Evolutionary conservation across 1,140 invertebrate species (phyloP).

Genomic region (Drosophila guanche): DNA sequence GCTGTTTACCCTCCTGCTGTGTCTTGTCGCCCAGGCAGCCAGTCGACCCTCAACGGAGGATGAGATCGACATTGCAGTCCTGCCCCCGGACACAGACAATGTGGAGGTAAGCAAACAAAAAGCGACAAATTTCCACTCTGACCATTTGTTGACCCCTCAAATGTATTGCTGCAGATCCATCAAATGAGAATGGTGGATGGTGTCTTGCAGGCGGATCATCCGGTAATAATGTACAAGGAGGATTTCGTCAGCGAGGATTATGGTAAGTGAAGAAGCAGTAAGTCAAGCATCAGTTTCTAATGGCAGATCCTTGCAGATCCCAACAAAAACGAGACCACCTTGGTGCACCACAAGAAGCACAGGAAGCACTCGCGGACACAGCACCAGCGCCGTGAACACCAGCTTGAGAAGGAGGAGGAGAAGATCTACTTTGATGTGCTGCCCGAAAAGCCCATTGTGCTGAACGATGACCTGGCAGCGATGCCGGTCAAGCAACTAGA

Average conservation of each 20-base stretch:
- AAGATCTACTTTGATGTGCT: constrained; percentile 70
- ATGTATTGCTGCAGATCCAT: constrained; percentile 51
- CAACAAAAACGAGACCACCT: constrained; percentile 44
- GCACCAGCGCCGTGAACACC: constrained; percentile 15
- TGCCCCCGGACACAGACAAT: constrained; percentile 69
- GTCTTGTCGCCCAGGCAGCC: constrained; percentile 21
- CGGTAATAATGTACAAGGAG: constrained; percentile 78
- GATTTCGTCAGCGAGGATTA: constrained; percentile 79
- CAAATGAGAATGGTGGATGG: constrained; percentile 65
- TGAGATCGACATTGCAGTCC: constrained; percentile 42
- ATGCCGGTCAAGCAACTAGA: constrained; percentile 22
- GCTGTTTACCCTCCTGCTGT: constrained; percentile 40
- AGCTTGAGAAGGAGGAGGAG: constrained; percentile 34
- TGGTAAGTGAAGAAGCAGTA: constrained; percentile 39
- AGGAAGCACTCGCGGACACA: constrained; percentile 31
- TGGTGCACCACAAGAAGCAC: constrained; percentile 16
- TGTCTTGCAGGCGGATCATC: constrained; percentile 67
- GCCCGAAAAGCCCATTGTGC: constrained; percentile 57
- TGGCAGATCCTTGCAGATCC: constrained; percentile 41
- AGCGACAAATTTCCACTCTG: not conserved
- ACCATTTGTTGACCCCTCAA: not conserved
- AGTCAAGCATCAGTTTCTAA: not conserved
- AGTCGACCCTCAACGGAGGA: constrained; percentile 41
- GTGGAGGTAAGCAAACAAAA: constrained; percentile 62
- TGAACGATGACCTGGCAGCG: constrained; percentile 28